phyloP scores from a whole-genome alignment of 2,888 invertebrate genomes.

The Chrysolina oricalcia region DNA sequence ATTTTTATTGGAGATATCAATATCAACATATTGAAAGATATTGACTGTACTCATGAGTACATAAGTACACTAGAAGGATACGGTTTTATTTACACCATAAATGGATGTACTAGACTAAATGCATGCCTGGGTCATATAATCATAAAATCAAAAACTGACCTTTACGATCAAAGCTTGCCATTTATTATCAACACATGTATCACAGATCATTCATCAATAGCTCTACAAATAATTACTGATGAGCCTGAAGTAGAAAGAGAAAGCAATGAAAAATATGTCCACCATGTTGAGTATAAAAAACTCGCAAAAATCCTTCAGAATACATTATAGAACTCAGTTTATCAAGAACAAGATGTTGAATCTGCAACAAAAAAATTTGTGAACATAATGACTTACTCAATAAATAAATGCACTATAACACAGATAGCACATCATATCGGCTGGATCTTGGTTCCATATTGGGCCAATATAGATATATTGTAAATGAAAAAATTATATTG shows the following conservation, averaged over 20 bases:
- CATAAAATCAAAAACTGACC: constrained; percentile 10
- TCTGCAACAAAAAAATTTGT: constrained; percentile 13
- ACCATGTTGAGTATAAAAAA: constrained; percentile 18
- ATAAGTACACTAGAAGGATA: constrained; percentile 26
- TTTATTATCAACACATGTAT: constrained; percentile 24
- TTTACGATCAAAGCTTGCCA: constrained; percentile 23
- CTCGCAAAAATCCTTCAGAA: constrained; percentile 27
- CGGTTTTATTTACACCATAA: constrained; percentile 3
- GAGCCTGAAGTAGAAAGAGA: constrained; percentile 17
- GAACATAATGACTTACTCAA: constrained; percentile 22
- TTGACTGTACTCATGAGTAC: constrained; percentile 21
- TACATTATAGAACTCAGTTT: constrained; percentile 12
- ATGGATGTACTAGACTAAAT: constrained; percentile 23
- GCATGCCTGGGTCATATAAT: constrained; percentile 24
- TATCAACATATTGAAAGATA: constrained; percentile 22
- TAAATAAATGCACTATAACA: constrained; percentile 27
- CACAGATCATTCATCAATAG: constrained; percentile 32
- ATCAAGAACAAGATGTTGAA: constrained; percentile 23
- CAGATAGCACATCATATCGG: too few relatives aligned
- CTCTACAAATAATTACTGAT: constrained; percentile 24
- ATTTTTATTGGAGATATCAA: constrained; percentile 28
- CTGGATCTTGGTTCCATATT: too few relatives aligned
- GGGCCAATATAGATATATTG: too few relatives aligned
- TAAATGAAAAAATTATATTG: too few relatives aligned
- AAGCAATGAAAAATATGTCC: constrained; percentile 10